These are phyloP conservation scores for Eristalinus sepulchralis DNA, from an alignment of 2,888 invertebrate genomes.

Conservation along the genomic window DNA sequence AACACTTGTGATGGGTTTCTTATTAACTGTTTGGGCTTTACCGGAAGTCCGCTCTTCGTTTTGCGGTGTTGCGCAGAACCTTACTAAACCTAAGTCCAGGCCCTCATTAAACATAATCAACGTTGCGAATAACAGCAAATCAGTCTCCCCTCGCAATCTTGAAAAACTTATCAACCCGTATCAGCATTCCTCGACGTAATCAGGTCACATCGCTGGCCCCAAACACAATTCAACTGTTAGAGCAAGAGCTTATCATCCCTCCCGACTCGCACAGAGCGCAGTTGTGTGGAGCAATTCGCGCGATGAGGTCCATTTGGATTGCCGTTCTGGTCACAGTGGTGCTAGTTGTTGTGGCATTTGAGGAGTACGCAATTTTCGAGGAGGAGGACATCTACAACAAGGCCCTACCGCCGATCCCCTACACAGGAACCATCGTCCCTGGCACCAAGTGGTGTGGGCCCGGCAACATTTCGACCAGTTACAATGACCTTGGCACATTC, in stretches of 20 bases:
- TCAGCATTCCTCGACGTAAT: neutral
- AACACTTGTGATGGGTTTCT: too few species aligned
- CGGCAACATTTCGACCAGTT: constrained; percentile 88
- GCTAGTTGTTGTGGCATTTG: constrained; percentile 68
- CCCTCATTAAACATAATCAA: neutral
- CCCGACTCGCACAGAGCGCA: neutral
- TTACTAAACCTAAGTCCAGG: neutral
- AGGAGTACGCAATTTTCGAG: constrained; percentile 79
- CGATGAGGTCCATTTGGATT: constrained; percentile 37
- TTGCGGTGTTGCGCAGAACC: too few species aligned
- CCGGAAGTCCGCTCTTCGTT: too few species aligned
- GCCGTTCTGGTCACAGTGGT: constrained; percentile 1
- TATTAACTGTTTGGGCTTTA: too few species aligned
- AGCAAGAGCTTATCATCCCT: constrained; percentile 2
- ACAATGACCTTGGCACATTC: constrained; percentile 91
- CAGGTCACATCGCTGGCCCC: constrained; percentile 40
- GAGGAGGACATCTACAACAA: constrained; percentile 79
- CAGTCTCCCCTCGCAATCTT: constrained; percentile 17
- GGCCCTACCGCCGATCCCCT: constrained; percentile 76
- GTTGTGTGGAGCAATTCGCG: neutral
- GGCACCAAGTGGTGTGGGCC: constrained; percentile 96
- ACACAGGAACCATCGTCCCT: constrained; percentile 80
- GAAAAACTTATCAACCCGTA: constrained; percentile 39
- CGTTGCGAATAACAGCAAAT: neutral
- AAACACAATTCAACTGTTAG: constrained; percentile 12